Percentiles rank a stretch among this genome's conserved stretches.
Evolutionary conservation across 2,797 vertebrate species (phyloP).

Genomic region (Chaetophractus vellerosus): DNA sequence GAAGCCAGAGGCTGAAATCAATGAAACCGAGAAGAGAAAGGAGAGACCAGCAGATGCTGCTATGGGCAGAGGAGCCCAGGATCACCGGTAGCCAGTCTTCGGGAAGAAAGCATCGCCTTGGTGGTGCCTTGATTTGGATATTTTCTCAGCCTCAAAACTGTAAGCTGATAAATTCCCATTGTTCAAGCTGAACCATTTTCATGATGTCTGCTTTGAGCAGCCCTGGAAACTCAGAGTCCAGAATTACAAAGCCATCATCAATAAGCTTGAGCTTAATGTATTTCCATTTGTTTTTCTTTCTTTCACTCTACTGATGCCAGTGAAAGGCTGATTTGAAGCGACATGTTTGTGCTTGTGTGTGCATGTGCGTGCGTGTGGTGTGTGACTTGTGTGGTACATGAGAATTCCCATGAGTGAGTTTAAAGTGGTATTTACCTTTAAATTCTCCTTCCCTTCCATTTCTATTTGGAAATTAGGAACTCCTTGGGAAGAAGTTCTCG

Average conservation of each 20-base stretch:
- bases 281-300: background rate
- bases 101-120: too few species aligned
- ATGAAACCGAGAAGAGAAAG: too few species aligned
- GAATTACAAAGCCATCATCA: background rate
- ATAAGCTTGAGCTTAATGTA: background rate
- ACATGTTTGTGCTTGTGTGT: background rate
- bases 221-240: too few species aligned
- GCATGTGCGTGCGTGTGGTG: background rate
- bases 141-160: too few species aligned
- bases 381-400: background rate
- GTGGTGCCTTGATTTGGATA: too few species aligned
- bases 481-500: background rate
- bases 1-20: too few species aligned
- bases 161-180: too few species aligned
- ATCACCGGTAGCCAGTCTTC: too few species aligned
- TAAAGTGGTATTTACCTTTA: background rate
- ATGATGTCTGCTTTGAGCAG: too few species aligned
- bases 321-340: background rate
- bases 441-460: background rate
- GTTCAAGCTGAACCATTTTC: too few species aligned
- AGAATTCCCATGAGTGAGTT: background rate
- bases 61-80: too few species aligned
- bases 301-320: background rate
- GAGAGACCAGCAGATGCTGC: too few species aligned
- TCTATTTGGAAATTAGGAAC: background rate